A percentile compares a stretch with the other conserved stretches of the same genome.
These are phyloP conservation scores for Crossaster papposus DNA, from an alignment of 53 echinoderm and acorn worm species.

Conservation along the genomic window DNA sequence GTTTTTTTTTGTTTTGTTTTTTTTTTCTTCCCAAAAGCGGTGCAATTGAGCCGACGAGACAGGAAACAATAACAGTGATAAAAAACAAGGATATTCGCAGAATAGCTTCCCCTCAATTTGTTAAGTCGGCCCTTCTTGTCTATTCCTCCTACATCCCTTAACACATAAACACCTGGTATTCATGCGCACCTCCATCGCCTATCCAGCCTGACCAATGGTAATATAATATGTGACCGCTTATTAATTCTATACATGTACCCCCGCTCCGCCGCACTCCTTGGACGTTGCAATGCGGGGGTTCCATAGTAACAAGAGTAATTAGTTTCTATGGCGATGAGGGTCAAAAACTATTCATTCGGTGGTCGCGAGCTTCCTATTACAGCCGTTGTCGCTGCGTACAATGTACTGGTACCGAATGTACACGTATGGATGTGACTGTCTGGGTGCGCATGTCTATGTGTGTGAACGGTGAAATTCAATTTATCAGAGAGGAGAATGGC, in stretches of 20 bases:
- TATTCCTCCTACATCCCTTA: conserved; percentile 12
- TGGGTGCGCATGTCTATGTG: conserved; percentile 2
- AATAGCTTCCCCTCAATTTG: not conserved
- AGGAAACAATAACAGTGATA: not conserved
- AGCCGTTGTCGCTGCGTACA: conserved; percentile 2
- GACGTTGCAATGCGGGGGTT: conserved; percentile 49
- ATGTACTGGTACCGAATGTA: too few species aligned
- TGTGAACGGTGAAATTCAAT: conserved; percentile 37
- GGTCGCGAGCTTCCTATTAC: conserved; percentile 33
- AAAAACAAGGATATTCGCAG: conserved; percentile 16
- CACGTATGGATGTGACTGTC: too few species aligned
- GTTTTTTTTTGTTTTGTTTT: not conserved
- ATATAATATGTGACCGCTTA: conserved; percentile 58
- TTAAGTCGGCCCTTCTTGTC: not conserved
- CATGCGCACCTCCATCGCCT: conserved; percentile 34
- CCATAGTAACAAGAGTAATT: conserved; percentile 60
- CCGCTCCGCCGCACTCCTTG: conserved; percentile 21
- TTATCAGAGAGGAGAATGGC: conserved; percentile 28
- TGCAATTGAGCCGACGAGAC: not conserved
- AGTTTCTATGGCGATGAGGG: conserved; percentile 62
- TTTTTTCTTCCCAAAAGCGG: not conserved
- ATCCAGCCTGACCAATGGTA: conserved; percentile 46
- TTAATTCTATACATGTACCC: conserved; percentile 52
- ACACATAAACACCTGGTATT: conserved; percentile 53
- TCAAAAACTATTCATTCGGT: conserved; percentile 59